Base-by-base conservation (phyloP, 1,140 invertebrate species). In the Akabosia matsudoensis region DNA sequence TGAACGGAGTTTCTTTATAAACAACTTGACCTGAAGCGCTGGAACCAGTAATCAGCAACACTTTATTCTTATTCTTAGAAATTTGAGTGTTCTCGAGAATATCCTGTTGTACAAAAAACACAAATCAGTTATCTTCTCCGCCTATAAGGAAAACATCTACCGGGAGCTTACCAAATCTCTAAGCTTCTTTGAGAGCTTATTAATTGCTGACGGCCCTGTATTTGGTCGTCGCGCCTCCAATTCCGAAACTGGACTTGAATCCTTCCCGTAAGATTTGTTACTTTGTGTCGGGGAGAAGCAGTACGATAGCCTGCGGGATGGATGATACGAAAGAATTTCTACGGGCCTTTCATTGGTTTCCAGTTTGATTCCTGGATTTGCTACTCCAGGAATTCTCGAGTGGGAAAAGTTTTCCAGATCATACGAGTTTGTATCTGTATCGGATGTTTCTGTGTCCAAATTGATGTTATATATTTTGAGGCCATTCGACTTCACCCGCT, bases 391-490 rank as follows among this genome's bases (percentile, higher is more conserved):
- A 33, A 34, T 37, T 72, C 30, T 7, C n/a, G 30, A 31, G 22
- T 67, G 14, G 76, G 79, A 74, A 33, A 79, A 79, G 10, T 72
- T 64, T 31, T 81, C 78, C 16, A 81, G 75, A 67, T 81, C 80
- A 74, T 81, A 81, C 0, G 76, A 78, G 64, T 79, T 82, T 0
- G 82, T 83, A 64, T 83, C 82, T 2, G 83, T 83, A 34, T 82
- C 80, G 1, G 79, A 80, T 7, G 82, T 83, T 74, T 84, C 83
- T 0, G 84, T 83, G 76, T 84, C 84, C 52, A 84, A 79, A 75
- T 84, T 82, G 51, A 84, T 84, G 33, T 83, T 82, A 76, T 84
- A 84, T 52, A 84, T 82, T 76, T 83, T 83, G 13, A 84, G 78
- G 14, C 84, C 84, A 72, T 83, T 83, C 31, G 83, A 80, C 74